Evolutionary conservation across 2,113 vertebrate species (phyloP), one percentile per base, ranked within the genome.

Genomic region (Stegostoma tigrinum): DNA sequence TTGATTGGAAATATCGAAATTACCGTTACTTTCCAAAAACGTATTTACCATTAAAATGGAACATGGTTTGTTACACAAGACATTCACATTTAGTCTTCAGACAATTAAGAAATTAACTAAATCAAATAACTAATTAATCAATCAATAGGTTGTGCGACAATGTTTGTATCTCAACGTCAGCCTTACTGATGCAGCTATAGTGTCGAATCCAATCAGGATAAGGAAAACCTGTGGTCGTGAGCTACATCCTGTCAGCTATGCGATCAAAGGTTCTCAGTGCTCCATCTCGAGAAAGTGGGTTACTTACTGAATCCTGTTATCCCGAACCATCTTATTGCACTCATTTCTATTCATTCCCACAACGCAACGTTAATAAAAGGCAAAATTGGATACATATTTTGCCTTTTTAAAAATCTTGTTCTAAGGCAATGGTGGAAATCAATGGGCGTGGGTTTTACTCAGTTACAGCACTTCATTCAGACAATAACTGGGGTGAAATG

Each of bases 241-340:
- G 67, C 7, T 48, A 48, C 42, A 48, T 70, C 19, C 24, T 45
- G 42, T 5, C 45, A 34, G 94, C 42, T 15, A 27, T 15, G 7
- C 42, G 34, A 34, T 93, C 90, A 93, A 93, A 93, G 64, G n/a
- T 38, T 66, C n/a, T n/a, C 64, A 52, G 7, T 72, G 34, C 93
- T 94, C 38, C 30, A n/a, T 72, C 68, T 52, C 68, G 72, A 42
- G 68, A 95, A 95, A 75, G 42, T 95, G 94, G 94, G 94, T 95
- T 72, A 95, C 67, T 95, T 48, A 30, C 24, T 52, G 67, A 70
- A 95, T 95, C 70, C 52, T 70, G 30, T 72, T 30, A 72, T 95
- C 38, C 45, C 34, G 67, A 95, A 30, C 48, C 1, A 52, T 61
- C 55, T 90, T 83, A 95, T 95, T 34, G 42, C 23, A 42, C 38